phyloP scores from a whole-genome alignment of 1,140 invertebrate species.

The Aphelinus atriplicis region DNA sequence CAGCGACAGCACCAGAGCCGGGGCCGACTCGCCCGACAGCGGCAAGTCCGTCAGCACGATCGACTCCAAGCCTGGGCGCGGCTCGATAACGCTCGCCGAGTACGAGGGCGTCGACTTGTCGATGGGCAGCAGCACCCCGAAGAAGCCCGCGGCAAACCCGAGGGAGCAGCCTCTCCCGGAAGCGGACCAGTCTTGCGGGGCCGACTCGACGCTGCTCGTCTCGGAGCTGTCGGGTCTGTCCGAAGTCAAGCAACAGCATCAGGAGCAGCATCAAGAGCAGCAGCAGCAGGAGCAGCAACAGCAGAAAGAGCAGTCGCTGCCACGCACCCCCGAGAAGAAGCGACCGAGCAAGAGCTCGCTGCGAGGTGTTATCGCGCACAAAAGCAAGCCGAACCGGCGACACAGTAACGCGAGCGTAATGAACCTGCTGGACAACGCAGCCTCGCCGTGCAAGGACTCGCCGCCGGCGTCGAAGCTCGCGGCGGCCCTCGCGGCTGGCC shows the following conservation, averaged over 20 bases:
- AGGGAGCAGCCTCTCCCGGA: not conserved
- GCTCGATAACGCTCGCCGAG: constrained; percentile 56
- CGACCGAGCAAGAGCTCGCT: not conserved
- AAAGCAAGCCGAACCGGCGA: constrained; percentile 18
- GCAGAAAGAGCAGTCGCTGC: not conserved
- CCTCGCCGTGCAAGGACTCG: constrained; percentile 60
- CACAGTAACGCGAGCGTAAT: constrained; percentile 36
- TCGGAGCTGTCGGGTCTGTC: constrained; percentile 45
- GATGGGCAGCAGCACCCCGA: constrained; percentile 39
- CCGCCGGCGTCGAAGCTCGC: constrained; percentile 52
- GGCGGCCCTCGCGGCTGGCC: not conserved
- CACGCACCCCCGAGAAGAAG: constrained; percentile 39
- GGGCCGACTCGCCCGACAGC: constrained; percentile 68
- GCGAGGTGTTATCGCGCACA: constrained; percentile 20
- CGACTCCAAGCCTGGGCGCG: constrained; percentile 52
- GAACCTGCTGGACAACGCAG: constrained; percentile 54
- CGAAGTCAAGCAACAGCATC: constrained; percentile 25
- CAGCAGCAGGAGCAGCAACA: no score
- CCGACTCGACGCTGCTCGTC: constrained; percentile 42
- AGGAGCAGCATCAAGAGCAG: no score
- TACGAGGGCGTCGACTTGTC: constrained; percentile 50
- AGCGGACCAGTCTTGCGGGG: constrained; percentile 35
- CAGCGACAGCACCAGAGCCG: constrained; percentile 71
- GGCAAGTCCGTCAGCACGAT: constrained; percentile 49
- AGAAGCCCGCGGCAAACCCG: constrained; percentile 32